A percentile compares a stretch with the other conserved stretches of the same genome.
Evolutionary conservation across 2,113 vertebrate species (phyloP).

Genomic region (Mugil cephalus): DNA sequence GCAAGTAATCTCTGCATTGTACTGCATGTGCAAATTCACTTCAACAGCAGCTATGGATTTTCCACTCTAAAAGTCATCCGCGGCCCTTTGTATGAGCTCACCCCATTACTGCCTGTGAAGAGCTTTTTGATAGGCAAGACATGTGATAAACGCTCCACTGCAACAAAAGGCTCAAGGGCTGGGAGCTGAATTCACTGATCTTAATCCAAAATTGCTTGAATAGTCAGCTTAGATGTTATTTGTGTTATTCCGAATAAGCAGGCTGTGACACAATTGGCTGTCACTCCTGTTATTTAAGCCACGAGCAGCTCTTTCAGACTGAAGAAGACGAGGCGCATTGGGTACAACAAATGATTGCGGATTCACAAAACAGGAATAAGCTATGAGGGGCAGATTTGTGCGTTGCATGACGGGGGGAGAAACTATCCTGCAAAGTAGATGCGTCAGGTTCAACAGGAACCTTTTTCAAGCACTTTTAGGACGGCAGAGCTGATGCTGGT

Average conservation of each 20-base stretch:
- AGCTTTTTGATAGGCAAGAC: conserved; percentile 69
- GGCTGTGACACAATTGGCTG: conserved; percentile 58
- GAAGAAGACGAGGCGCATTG: conserved; percentile 34
- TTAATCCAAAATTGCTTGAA: conserved; percentile 64
- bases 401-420: background rate
- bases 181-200: conserved; percentile 62
- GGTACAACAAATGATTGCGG: conserved; percentile 26
- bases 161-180: conserved; percentile 56
- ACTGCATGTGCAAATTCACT: conserved; percentile 38
- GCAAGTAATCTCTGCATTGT: conserved; percentile 38
- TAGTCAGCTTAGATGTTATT: conserved; percentile 61
- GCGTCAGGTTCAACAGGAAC: conserved; percentile 1
- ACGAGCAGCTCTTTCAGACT: conserved; percentile 34
- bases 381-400: conserved; percentile 21
- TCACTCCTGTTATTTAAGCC: conserved; percentile 57
- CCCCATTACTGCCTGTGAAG: conserved; percentile 65
- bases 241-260: conserved; percentile 58
- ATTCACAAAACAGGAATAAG: conserved; percentile 44
- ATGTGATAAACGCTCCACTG: conserved; percentile 61
- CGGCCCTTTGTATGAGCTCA: conserved; percentile 67
- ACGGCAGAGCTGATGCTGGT: background rate
- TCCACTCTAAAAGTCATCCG: conserved; percentile 68
- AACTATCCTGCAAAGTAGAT: conserved; percentile 1
- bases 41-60: conserved; percentile 61
- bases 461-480: background rate